Evolutionary conservation across 2,797 vertebrate species (phyloP).

Genomic region (Rhynchotus rufescens): DNA sequence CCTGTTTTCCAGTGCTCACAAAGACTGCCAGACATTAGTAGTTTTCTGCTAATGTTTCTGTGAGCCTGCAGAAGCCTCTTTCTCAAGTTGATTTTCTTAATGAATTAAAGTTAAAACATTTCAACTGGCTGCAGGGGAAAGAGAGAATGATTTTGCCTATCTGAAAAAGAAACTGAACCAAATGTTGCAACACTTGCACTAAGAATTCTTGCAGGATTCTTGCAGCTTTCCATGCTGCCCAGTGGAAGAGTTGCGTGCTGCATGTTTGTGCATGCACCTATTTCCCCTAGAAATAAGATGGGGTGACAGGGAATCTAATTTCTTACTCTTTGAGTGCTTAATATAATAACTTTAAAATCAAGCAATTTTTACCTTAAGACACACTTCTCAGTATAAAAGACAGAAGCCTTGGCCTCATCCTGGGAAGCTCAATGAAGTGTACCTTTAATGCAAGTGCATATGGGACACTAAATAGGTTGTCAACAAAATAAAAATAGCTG

Average conservation of each 20-base stretch:
- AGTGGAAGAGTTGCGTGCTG: rapidly evolving
- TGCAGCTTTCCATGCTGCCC: background rate
- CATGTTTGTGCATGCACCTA: background rate
- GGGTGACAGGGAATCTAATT: background rate
- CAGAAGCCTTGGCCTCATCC: background rate
- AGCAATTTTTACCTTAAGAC: no score
- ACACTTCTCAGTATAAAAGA: background rate
- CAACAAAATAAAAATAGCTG: constrained; percentile 36
- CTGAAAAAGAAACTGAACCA: background rate
- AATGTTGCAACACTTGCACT: rapidly evolving
- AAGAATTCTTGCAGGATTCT: background rate
- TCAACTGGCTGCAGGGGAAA: background rate
- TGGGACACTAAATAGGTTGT: background rate
- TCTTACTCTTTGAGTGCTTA: background rate
- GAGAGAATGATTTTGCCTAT: background rate
- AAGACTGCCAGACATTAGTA: background rate
- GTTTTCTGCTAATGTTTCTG: background rate
- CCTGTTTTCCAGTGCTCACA: background rate
- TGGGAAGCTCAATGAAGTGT: background rate
- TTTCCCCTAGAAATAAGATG: background rate
- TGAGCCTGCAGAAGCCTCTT: background rate
- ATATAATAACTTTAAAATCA: background rate
- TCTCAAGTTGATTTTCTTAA: background rate
- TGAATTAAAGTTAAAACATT: background rate
- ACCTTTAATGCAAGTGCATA: background rate